Conservation (phyloP, 2,113 vertebrate species). For the Lethenteron reissneri region DNA sequence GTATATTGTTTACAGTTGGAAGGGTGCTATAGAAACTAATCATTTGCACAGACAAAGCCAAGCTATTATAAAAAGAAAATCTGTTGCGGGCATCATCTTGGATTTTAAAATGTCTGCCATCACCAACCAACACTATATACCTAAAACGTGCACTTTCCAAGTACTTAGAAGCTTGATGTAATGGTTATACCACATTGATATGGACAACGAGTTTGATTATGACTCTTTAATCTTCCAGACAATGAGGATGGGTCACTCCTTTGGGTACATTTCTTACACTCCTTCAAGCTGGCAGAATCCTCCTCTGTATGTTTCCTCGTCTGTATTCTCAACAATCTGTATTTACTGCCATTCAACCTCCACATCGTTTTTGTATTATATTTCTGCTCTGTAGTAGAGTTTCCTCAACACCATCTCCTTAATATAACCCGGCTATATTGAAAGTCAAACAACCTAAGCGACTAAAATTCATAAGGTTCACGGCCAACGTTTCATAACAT, state of each 20-base stretch:
- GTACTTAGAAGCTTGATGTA: not conserved
- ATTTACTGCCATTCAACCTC: not conserved
- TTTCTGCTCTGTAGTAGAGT: not conserved
- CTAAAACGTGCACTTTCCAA: not conserved
- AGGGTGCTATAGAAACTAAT: not conserved
- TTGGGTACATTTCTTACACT: not conserved
- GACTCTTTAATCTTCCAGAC: not conserved
- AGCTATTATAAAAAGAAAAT: not conserved
- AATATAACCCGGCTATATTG: not conserved
- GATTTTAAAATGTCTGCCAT: not conserved
- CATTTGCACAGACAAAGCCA: not conserved
- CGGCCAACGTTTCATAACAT: not conserved
- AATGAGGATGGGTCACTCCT: not conserved
- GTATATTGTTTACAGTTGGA: not conserved
- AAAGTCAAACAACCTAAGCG: not conserved
- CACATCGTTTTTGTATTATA: not conserved
- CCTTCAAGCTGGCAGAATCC: not conserved
- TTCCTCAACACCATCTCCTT: not conserved
- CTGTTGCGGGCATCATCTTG: not conserved
- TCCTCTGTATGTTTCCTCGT: not conserved
- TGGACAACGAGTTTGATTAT: not conserved
- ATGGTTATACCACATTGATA: not conserved
- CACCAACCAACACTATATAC: not conserved
- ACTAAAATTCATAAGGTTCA: conserved; percentile 1
- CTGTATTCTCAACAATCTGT: not conserved